These are phyloP conservation scores for Dromas ardeola DNA, from an alignment of 2,113 vertebrate genomes.

Conservation along the genomic window DNA sequence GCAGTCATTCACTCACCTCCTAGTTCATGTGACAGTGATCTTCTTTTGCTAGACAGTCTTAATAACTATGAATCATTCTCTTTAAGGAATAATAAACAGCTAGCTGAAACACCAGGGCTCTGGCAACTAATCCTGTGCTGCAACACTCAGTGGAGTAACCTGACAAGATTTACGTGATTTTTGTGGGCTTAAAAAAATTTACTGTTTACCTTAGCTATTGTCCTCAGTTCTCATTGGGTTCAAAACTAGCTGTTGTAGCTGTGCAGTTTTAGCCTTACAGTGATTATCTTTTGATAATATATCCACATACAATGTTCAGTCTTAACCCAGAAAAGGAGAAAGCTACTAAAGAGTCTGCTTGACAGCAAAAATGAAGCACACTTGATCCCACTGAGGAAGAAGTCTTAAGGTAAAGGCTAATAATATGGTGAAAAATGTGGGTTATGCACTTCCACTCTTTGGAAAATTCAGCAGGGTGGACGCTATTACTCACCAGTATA, in stretches of 20 bases:
- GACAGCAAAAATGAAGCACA: neutral
- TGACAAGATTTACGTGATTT: neutral
- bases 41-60: neutral
- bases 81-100: neutral
- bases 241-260: neutral
- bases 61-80: neutral
- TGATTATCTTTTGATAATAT: neutral
- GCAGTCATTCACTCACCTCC: neutral
- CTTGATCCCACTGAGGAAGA: neutral
- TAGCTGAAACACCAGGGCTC: neutral
- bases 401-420: neutral
- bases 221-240: neutral
- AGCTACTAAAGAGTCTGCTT: neutral
- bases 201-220: neutral
- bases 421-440: neutral
- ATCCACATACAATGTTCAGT: neutral
- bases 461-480: constrained; percentile 9
- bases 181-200: neutral
- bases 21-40: neutral
- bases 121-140: neutral
- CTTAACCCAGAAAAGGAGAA: neutral
- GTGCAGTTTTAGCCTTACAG: neutral
- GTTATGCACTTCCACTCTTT: neutral
- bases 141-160: neutral
- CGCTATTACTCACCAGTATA: neutral